Base-by-base conservation (phyloP, 2,113 vertebrate genomes). In the Mustela nigripes region DNA sequence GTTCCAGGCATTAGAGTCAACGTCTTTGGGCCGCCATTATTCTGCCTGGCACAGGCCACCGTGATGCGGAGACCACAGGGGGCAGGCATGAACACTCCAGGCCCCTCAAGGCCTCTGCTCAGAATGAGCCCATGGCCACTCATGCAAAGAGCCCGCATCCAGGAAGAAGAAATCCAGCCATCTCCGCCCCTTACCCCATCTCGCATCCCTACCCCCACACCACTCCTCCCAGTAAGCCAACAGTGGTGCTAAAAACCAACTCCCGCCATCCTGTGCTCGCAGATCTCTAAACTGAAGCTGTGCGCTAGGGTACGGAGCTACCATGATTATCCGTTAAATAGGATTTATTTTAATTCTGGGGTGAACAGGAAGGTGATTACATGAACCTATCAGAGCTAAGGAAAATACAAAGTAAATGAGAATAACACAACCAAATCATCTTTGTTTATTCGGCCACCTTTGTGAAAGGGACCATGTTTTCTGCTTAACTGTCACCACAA, bases 371-470 rank as follows among this genome's bases (percentile, higher is more conserved):
- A 53, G 11, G 33, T 58, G 89, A 42, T 69, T 56, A 88, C 31
- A 74, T 36, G 7, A 92, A 50, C 62, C 48, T 94, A 73, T 83
- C 85, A 91, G 58, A 91, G 58, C 26, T 94, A 24, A 96, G 90
- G 63, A 81, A 96, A 93, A 53, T 73, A 90, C 39, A 36, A 88
- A 2, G 19, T 33, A 89, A 95, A 80, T 10, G 39, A 83, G 22
- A 94, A 90, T 53, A 89, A 92, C 79, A 42, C 78, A 92, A 22
- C 85, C 18, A 6, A 15, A 92, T 85, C 12, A 18, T 39, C 71
- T 94, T 94, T 85, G 22, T 76, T 88, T 94, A 81, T 76, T 78
- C 83, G 84, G 4, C 7, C 15, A 19, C 31, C 90, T 96, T 93
- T 89, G 4, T 76, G 65, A 76, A 80, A 58, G 31, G 79, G 31